These are phyloP conservation scores for Bothrops alternatus DNA, from an alignment of 2,797 vertebrate species.

Conservation along the genomic window DNA sequence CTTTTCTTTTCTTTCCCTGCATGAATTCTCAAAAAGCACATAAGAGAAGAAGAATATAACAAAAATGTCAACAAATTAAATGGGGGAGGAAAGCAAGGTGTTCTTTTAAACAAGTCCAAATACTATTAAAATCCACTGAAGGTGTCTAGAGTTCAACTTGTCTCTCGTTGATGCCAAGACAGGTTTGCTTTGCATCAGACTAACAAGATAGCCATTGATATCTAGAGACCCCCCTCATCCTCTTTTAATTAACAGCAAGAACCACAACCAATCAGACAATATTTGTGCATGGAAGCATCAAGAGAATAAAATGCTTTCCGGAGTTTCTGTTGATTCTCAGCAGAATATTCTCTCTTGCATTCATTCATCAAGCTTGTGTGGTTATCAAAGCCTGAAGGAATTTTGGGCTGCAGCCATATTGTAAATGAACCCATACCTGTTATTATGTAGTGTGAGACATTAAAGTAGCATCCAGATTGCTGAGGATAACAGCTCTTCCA, in stretches of 20 bases:
- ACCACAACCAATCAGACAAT: not conserved
- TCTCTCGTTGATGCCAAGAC: not conserved
- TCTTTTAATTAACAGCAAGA: not conserved
- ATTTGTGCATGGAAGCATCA: not conserved
- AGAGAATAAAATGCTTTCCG: not conserved
- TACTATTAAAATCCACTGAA: not conserved
- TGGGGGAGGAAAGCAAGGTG: not conserved
- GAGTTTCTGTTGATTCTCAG: not conserved
- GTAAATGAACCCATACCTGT: not conserved
- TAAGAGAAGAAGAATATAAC: not conserved
- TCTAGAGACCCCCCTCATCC: not conserved
- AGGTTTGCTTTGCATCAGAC: not conserved
- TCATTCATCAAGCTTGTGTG: not conserved
- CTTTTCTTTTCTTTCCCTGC: not conserved
- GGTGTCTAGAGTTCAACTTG: not conserved
- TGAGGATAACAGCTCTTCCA: conserved; percentile 14
- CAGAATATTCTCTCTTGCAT: not conserved
- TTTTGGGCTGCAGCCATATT: not conserved
- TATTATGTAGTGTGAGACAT: not conserved
- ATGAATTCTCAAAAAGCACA: not conserved
- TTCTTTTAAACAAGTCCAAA: not conserved
- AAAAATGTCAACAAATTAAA: not conserved
- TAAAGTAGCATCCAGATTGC: conserved; percentile 9
- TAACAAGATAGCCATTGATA: not conserved
- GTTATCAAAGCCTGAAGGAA: not conserved